Evolutionary conservation across 2,888 invertebrate genomes (phyloP).

Genomic region (Calliphora vomitoria): DNA sequence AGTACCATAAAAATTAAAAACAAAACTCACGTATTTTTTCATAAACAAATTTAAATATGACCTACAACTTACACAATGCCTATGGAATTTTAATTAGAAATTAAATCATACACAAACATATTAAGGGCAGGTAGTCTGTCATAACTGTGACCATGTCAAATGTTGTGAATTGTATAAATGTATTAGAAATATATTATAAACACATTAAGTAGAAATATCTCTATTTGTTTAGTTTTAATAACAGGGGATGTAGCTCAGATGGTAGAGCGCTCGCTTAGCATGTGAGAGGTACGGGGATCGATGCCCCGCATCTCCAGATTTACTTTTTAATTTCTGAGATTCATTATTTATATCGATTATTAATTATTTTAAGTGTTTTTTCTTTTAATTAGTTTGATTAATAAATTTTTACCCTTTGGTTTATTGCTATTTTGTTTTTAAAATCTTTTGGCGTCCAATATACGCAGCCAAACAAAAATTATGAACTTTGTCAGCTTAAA

Average conservation of each 20-base stretch:
- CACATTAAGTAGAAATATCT: neutral
- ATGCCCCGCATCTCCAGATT: constrained; percentile 84
- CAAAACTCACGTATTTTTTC: neutral
- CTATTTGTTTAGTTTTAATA: neutral
- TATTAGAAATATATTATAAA: neutral
- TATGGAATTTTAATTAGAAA: too few species aligned
- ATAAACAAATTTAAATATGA: neutral
- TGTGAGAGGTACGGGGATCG: constrained; percentile 83
- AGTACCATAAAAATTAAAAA: neutral
- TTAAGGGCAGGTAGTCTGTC: too few species aligned
- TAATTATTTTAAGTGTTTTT: constrained; percentile 30
- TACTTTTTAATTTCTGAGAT: constrained; percentile 27
- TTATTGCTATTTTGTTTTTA: too few species aligned
- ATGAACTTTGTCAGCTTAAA: constrained; percentile 24
- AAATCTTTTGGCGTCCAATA: constrained; percentile 27
- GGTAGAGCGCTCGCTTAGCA: constrained; percentile 84
- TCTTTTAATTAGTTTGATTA: constrained; percentile 58
- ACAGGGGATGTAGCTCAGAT: constrained; percentile 85
- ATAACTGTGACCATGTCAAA: too few species aligned
- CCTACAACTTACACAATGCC: neutral
- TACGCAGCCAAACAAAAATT: neutral
- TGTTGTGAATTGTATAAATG: too few species aligned
- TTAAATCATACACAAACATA: too few species aligned
- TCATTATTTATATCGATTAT: constrained; percentile 60
- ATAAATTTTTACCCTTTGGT: constrained; percentile 54